A percentile compares a stretch with the other conserved stretches of the same genome.
Conservation (phyloP, 2,888 invertebrate species). For the Polietes domitor region DNA sequence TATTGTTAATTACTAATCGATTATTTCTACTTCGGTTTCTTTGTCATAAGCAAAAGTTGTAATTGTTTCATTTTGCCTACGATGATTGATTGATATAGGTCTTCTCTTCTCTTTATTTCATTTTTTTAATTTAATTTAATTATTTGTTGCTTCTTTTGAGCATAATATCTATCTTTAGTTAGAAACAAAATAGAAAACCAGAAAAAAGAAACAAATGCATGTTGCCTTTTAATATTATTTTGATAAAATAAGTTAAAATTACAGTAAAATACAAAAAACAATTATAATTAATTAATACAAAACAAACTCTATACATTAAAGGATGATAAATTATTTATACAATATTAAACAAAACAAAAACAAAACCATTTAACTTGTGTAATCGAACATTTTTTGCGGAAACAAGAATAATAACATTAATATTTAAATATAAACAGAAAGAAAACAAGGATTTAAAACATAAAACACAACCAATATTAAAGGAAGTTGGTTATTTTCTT, state of each 20-base stretch:
- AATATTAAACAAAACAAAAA: constrained; percentile 9
- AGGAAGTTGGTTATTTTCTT: background rate
- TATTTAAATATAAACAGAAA: constrained; percentile 37
- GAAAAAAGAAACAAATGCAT: constrained; percentile 23
- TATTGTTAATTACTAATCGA: constrained; percentile 31
- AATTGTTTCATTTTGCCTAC: constrained; percentile 8
- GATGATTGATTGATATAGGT: too few species aligned
- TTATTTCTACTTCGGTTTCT: background rate
- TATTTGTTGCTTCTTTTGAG: constrained; percentile 35
- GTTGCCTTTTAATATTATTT: constrained; percentile 44
- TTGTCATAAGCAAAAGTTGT: background rate
- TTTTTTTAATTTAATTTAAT: constrained; percentile 24
- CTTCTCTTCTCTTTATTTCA: too few species aligned
- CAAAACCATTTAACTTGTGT: background rate
- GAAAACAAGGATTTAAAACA: background rate
- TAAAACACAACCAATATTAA: background rate
- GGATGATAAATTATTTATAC: constrained; percentile 33
- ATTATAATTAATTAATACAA: constrained; percentile 29
- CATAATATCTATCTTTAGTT: constrained; percentile 27
- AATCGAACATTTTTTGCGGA: constrained; percentile 4
- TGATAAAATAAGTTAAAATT: constrained; percentile 38
- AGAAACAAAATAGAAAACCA: constrained; percentile 20
- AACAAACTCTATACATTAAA: constrained; percentile 3
- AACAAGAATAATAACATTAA: background rate
- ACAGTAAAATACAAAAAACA: constrained; percentile 28